phyloP scores from a whole-genome alignment of 2,888 invertebrate genomes.

The Conomelus anceps region DNA sequence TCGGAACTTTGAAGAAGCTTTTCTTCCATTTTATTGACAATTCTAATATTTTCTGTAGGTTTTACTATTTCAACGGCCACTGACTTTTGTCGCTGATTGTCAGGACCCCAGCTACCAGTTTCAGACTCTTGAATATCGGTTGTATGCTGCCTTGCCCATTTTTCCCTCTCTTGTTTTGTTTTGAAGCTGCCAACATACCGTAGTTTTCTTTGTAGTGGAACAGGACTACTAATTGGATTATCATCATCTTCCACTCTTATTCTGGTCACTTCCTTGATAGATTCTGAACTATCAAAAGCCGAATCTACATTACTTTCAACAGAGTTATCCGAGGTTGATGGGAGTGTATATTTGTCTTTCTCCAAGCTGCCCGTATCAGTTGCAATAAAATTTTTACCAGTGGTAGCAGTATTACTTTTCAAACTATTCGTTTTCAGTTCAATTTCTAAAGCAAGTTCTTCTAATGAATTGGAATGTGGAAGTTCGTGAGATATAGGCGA shows the following conservation, averaged over 20 bases:
- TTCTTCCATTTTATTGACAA: background rate
- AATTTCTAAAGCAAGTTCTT: conserved; percentile 32
- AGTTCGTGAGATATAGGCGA: background rate
- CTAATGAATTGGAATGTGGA: conserved; percentile 31
- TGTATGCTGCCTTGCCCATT: conserved; percentile 29
- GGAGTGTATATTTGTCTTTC: background rate
- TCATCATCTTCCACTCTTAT: background rate
- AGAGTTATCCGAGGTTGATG: background rate
- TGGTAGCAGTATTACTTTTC: conserved; percentile 13
- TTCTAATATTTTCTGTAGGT: background rate
- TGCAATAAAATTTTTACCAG: background rate
- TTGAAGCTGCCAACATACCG: conserved; percentile 36
- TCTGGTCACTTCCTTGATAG: background rate
- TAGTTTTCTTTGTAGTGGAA: conserved; percentile 23
- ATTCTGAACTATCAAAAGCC: conserved; percentile 3
- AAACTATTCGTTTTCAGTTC: conserved; percentile 28
- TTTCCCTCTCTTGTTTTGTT: conserved; percentile 34
- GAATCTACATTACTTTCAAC: conserved; percentile 5
- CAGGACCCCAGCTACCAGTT: background rate
- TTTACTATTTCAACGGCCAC: background rate
- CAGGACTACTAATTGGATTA: background rate
- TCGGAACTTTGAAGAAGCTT: background rate
- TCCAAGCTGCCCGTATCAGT: conserved; percentile 19
- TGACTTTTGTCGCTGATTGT: background rate
- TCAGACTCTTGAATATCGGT: conserved; percentile 6